These are phyloP conservation scores for Parauchenoglanis ngamensis DNA, from an alignment of 2,797 vertebrate species.

Conservation along the genomic window DNA sequence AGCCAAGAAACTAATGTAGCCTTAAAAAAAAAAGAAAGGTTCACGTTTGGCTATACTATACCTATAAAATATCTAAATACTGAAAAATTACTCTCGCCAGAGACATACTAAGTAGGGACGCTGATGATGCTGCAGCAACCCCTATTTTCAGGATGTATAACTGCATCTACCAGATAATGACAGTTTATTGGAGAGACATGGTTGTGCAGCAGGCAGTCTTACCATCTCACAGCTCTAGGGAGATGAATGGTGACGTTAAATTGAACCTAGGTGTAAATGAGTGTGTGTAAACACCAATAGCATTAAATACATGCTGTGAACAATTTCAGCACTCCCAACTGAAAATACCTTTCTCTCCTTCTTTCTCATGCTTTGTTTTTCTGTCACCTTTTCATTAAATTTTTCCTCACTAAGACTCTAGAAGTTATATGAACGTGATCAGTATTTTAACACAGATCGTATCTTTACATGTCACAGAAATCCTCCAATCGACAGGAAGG, in stretches of 20 bases:
- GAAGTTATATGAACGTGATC: neutral
- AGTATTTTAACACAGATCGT: neutral
- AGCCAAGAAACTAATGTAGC: neutral
- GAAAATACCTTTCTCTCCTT: neutral
- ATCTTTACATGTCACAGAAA: conserved; percentile 3
- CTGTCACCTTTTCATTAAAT: neutral
- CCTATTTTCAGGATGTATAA: conserved; percentile 17
- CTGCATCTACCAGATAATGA: neutral
- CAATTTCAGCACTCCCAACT: neutral
- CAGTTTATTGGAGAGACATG: too few relatives aligned
- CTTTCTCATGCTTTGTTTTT: neutral
- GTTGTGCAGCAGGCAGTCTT: neutral
- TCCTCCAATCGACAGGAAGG: neutral
- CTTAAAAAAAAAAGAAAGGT: neutral
- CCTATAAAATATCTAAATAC: neutral
- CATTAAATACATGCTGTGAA: neutral
- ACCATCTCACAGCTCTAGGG: neutral
- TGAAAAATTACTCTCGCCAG: neutral
- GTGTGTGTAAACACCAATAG: neutral
- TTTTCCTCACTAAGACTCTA: neutral
- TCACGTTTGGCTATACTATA: neutral
- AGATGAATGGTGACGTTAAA: neutral
- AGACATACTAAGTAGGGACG: neutral
- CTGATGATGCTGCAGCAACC: neutral
- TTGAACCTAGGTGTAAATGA: neutral